Base-by-base conservation (phyloP, 2,888 invertebrate species). In the Agonopterix heracliana region DNA sequence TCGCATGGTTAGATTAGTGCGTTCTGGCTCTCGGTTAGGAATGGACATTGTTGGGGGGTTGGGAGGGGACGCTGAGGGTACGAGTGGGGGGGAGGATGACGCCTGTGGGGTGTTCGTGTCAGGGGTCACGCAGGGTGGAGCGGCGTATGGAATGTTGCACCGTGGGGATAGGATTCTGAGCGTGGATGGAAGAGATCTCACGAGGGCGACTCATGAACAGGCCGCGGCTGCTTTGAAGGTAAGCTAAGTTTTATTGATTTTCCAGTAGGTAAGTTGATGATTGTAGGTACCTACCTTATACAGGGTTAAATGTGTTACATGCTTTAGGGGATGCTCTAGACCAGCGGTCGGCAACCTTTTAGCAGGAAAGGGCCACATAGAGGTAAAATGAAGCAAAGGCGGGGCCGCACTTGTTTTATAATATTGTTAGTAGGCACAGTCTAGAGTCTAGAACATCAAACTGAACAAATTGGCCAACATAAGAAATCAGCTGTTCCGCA, bases 171-270 rank as follows among this genome's bases (percentile, higher is more conserved):
- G 93, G 54, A 93, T 94, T 67, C 77, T 94, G 46, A 93, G 93
- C 70, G 95, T 95, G 9, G 94, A 94, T 72, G 94, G 93, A 12
- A 81, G 91, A 17, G 94, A 95, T 71, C 78, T 95, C 43, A 88
- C 93, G 3, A 89, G 92, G 54, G 94, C 95, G 1, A 93, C 94
- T 42, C 95, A 95, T 69, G 95, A 95, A 66, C 90, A 92, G 65
- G 95, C 95, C 0, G 95, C 95, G 2, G 93, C 93, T 52, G 93
- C 89, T 5, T 63, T 89, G 41, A 89, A 89, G 83, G 89, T 89
- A 67, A 9, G 50, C 52, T 58, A 1, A 8, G 11, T 26, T 26
- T 26, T 26, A 26, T 26, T 26, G 26, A 26, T 43, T 54, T 44
- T 50, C 41, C 5, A 38, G 8, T 11, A 41, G 11, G 13, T n/a